These are phyloP conservation scores for Cirrhinus molitorella DNA, from an alignment of 2,797 vertebrate species.

Conservation along the genomic window DNA sequence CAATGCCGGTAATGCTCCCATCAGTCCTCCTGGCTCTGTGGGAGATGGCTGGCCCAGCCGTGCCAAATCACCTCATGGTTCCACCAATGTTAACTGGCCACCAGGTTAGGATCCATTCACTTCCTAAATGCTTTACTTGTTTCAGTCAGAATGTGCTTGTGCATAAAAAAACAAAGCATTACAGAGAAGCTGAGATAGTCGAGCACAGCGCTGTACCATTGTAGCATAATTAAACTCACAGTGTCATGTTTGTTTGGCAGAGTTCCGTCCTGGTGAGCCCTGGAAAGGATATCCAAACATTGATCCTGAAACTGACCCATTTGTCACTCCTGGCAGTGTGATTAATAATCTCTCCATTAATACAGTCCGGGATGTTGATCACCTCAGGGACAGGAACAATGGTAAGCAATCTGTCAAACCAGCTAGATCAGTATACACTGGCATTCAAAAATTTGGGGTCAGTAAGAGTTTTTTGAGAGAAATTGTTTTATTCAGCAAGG, in stretches of 20 bases:
- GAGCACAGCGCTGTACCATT: too few species aligned
- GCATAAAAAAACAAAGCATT: not conserved
- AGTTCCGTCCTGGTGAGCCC: slow-evolving; percentile 98
- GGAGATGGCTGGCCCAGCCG: slow-evolving; percentile 96
- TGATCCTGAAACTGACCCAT: slow-evolving; percentile 99
- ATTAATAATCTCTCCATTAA: slow-evolving; percentile 99
- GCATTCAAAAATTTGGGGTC: too few species aligned
- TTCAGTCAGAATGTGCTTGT: not conserved
- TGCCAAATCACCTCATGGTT: slow-evolving; percentile 99
- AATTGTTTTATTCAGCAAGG: not conserved
- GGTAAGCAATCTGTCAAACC: slow-evolving; percentile 74
- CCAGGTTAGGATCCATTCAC: slow-evolving; percentile 82
- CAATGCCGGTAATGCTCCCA: slow-evolving; percentile 91
- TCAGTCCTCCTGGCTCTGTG: slow-evolving; percentile 95
- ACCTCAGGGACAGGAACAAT: slow-evolving; percentile 99
- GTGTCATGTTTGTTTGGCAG: slow-evolving; percentile 68
- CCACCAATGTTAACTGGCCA: slow-evolving; percentile 97
- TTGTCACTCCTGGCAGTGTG: slow-evolving; percentile 99
- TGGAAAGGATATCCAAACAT: slow-evolving; percentile 99
- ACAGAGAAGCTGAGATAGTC: not conserved
- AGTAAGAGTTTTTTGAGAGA: too few species aligned
- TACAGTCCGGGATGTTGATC: slow-evolving; percentile 99
- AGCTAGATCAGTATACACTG: not conserved
- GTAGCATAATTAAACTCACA: not conserved
- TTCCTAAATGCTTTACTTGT: not conserved